phyloP scores from a whole-genome alignment of 2,113 vertebrate genomes.

The Sceloporus undulatus region DNA sequence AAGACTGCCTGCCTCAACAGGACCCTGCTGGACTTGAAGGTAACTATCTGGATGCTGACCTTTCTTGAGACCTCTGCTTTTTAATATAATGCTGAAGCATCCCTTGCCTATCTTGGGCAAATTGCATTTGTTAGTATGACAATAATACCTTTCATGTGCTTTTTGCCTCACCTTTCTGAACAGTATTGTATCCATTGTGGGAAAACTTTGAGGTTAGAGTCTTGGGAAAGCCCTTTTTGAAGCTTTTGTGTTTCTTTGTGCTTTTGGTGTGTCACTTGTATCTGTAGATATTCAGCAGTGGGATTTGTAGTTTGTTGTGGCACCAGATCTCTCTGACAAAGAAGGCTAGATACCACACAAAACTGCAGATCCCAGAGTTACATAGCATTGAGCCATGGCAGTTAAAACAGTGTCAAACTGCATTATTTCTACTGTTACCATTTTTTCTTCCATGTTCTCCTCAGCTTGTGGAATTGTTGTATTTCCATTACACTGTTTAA shows the following conservation, averaged over 20 bases:
- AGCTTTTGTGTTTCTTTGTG: not conserved
- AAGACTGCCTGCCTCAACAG: conserved; percentile 92
- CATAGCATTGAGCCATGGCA: too few species aligned
- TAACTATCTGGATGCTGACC: conserved; percentile 47
- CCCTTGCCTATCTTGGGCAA: too few species aligned
- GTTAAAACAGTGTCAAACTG: too few species aligned
- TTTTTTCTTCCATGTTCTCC: not conserved
- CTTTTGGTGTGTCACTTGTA: not conserved
- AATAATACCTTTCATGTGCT: not conserved
- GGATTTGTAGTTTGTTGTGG: too few species aligned
- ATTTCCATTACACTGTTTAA: not conserved
- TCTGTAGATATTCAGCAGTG: not conserved
- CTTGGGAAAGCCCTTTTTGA: not conserved
- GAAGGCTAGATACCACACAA: too few species aligned
- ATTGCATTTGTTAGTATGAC: not conserved
- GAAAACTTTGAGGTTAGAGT: not conserved
- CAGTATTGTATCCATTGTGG: not conserved
- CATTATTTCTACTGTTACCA: not conserved
- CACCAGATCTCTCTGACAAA: too few species aligned
- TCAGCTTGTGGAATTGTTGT: not conserved
- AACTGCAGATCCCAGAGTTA: too few species aligned
- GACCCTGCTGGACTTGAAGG: conserved; percentile 88
- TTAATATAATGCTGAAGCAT: not conserved
- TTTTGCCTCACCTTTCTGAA: not conserved
- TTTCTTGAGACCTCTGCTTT: not conserved